phyloP scores from a whole-genome alignment of 2,797 vertebrate genomes.

The Lacerta viridis region DNA sequence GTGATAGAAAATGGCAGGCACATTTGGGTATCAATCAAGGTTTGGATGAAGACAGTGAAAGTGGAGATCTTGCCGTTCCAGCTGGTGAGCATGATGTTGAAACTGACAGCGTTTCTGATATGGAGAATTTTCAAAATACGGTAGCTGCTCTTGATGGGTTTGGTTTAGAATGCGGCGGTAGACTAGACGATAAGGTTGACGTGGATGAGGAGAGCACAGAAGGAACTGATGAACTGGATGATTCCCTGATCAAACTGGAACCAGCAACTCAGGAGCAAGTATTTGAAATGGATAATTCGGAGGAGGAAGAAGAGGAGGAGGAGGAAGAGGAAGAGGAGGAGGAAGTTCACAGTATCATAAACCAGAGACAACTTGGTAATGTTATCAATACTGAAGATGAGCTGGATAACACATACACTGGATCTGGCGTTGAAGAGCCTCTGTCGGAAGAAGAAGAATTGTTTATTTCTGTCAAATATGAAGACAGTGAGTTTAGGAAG shows the following conservation, averaged over 20 bases:
- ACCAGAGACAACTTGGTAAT: slow-evolving; percentile 71
- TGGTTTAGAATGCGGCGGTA: slow-evolving; percentile 61
- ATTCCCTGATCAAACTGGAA: slow-evolving; percentile 56
- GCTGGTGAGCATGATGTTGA: slow-evolving; percentile 64
- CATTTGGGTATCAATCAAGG: slow-evolving; percentile 44
- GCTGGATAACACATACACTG: slow-evolving; percentile 80
- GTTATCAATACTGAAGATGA: slow-evolving; percentile 82
- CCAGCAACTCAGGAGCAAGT: slow-evolving; percentile 36
- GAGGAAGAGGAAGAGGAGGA: slow-evolving; percentile 76
- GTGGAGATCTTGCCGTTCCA: slow-evolving; percentile 70
- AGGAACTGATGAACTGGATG: slow-evolving; percentile 76
- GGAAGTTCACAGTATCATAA: slow-evolving; percentile 55
- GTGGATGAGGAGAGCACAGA: slow-evolving; percentile 73
- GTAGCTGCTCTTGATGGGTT: slow-evolving; percentile 68
- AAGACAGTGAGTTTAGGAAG: slow-evolving; percentile 58
- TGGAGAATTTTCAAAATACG: slow-evolving; percentile 80
- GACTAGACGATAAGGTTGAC: slow-evolving; percentile 59
- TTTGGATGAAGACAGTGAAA: slow-evolving; percentile 76
- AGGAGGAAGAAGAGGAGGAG: slow-evolving; percentile 74
- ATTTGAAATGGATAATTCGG: slow-evolving; percentile 65
- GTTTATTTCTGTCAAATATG: slow-evolving; percentile 47
- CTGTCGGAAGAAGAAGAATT: slow-evolving; percentile 85
- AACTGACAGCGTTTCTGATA: slow-evolving; percentile 78
- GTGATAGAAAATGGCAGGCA: slow-evolving; percentile 48
- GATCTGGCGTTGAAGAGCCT: slow-evolving; percentile 85